phyloP scores from a whole-genome alignment of 2,797 vertebrate genomes.

The Threskiornis aethiopicus region DNA sequence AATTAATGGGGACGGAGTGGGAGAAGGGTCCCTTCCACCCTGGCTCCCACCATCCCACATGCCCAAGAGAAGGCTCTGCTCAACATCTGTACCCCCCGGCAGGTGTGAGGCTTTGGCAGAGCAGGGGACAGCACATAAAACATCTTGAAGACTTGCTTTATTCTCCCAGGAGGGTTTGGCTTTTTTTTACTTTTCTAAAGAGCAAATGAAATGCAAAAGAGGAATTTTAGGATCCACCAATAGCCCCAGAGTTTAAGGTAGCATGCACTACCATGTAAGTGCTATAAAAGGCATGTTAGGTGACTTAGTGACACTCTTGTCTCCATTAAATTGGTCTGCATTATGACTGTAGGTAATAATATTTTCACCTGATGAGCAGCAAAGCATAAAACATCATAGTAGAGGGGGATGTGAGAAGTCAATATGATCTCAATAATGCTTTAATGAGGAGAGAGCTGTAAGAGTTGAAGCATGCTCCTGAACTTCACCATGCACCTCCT shows the following conservation, averaged over 20 bases:
- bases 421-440: not conserved
- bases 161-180: not conserved
- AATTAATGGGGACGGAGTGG: not conserved
- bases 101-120: not conserved
- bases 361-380: not conserved
- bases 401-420: not conserved
- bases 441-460: not conserved
- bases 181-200: not conserved
- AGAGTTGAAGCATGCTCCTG: not conserved
- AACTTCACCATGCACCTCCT: not conserved
- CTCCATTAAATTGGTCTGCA: not conserved
- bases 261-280: accelerated
- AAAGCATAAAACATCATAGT: not conserved
- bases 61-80: not conserved
- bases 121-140: not conserved
- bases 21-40: not conserved
- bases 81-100: accelerated
- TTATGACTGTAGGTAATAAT: not conserved
- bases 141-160: not conserved
- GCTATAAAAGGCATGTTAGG: not conserved
- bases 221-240: not conserved
- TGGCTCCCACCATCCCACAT: not conserved
- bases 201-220: not conserved
- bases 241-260: not conserved
- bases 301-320: not conserved